Percentiles rank a stretch among this genome's conserved stretches.
phyloP scores from a whole-genome alignment of 2,113 vertebrate species.

The Ptyas mucosa region DNA sequence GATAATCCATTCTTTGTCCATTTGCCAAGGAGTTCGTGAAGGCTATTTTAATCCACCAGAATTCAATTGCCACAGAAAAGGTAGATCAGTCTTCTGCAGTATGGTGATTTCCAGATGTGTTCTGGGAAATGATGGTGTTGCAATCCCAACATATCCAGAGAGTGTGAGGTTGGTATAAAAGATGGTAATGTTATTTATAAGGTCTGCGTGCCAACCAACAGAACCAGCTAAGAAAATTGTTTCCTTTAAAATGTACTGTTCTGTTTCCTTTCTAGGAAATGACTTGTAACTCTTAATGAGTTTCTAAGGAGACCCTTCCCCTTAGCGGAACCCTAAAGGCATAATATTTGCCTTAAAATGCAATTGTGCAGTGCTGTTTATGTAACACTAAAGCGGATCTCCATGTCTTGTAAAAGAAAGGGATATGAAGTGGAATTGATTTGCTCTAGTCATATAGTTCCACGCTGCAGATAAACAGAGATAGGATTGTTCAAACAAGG shows the following conservation, averaged over 20 bases:
- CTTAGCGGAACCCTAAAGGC: not conserved
- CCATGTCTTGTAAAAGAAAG: not conserved
- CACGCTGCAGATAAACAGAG: not conserved
- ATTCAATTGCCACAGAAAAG: not conserved
- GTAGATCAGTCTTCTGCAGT: not conserved
- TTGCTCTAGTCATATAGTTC: slow-evolving; percentile 7
- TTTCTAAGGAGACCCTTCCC: not conserved
- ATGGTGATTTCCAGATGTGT: not conserved
- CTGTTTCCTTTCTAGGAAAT: slow-evolving; percentile 8
- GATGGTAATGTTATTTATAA: not conserved
- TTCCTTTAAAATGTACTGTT: not conserved
- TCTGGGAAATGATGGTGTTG: not conserved
- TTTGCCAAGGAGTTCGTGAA: not conserved
- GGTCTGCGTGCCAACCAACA: not conserved
- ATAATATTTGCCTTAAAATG: slow-evolving; percentile 31
- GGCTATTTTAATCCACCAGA: not conserved
- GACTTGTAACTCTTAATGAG: not conserved
- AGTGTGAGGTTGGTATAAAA: not conserved
- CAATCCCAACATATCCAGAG: not conserved
- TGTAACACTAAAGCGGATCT: slow-evolving; percentile 4
- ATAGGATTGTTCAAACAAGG: not conserved
- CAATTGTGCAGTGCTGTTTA: slow-evolving; percentile 8
- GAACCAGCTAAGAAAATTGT: not conserved
- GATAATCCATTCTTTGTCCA: not conserved
- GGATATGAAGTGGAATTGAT: slow-evolving; percentile 18